Percentiles rank a stretch among this genome's conserved stretches.
Evolutionary conservation across 2,888 invertebrate species (phyloP).

Genomic region (Dinocampus coccinellae): DNA sequence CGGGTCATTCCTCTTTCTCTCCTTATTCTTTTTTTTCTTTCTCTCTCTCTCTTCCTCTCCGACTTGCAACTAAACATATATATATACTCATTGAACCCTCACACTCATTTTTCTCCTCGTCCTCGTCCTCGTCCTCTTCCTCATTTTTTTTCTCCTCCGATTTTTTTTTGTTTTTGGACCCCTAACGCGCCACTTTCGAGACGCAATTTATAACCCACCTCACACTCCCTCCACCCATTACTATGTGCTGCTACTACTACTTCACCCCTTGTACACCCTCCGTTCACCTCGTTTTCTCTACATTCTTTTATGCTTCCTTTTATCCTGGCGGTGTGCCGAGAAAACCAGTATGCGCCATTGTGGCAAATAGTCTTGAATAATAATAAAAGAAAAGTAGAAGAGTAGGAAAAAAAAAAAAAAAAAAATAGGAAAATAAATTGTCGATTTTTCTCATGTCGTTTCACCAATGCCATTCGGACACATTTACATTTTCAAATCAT

Average conservation of each 20-base stretch:
- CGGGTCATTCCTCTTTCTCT: slow-evolving; percentile 47
- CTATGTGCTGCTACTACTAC: neutral
- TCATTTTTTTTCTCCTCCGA: slow-evolving; percentile 12
- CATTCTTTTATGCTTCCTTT: neutral
- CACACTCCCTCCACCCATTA: slow-evolving; percentile 5
- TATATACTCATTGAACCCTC: slow-evolving; percentile 60
- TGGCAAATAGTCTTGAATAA: slow-evolving; percentile 48
- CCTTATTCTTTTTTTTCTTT: slow-evolving; percentile 61
- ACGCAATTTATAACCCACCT: slow-evolving; percentile 45
- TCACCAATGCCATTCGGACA: neutral
- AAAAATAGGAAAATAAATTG: slow-evolving; percentile 39
- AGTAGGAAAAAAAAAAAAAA: neutral
- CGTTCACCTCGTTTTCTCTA: neutral
- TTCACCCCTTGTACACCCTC: neutral
- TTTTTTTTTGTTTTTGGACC: slow-evolving; percentile 37
- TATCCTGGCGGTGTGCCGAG: slow-evolving; percentile 7
- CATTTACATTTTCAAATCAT: slow-evolving; percentile 18
- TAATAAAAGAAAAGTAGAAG: neutral
- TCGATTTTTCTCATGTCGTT: slow-evolving; percentile 36
- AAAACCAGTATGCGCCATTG: slow-evolving; percentile 24
- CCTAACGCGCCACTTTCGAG: slow-evolving; percentile 43
- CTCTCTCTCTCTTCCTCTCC: slow-evolving; percentile 67
- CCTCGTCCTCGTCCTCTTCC: slow-evolving; percentile 23
- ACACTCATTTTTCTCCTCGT: slow-evolving; percentile 23
- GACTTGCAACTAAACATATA: slow-evolving; percentile 52